Conservation (phyloP, 1,140 invertebrate species). For the Leptinotarsa texana region DNA sequence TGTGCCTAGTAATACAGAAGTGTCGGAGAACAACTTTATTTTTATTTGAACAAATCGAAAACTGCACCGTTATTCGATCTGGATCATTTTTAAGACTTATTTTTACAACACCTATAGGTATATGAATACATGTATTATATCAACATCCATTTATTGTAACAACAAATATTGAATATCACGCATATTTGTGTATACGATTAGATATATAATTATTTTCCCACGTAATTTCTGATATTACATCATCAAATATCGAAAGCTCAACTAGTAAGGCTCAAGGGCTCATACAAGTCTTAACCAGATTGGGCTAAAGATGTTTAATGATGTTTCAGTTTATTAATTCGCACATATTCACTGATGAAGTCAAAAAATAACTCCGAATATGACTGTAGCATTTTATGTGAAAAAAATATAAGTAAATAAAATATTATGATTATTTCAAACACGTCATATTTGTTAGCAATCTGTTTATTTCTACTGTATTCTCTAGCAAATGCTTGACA, state of each 20-base stretch:
- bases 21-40: constrained; percentile 14
- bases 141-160: constrained; percentile 20
- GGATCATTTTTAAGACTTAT: constrained; percentile 27
- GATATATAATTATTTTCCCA: not conserved
- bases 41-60: constrained; percentile 31
- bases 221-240: not conserved
- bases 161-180: constrained; percentile 20
- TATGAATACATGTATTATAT: constrained; percentile 10
- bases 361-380: not conserved
- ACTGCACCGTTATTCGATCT: constrained; percentile 36
- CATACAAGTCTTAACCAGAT: constrained; percentile 35
- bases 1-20: not conserved
- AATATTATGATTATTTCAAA: too few species aligned
- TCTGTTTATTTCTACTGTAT: too few species aligned
- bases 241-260: constrained; percentile 25
- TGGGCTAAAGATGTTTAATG: constrained; percentile 29
- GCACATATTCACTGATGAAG: not conserved
- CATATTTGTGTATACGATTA: constrained; percentile 14
- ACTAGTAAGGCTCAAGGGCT: constrained; percentile 36
- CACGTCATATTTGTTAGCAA: too few species aligned
- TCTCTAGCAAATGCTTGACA: too few species aligned
- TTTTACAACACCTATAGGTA: constrained; percentile 31
- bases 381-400: not conserved
- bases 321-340: constrained; percentile 5
- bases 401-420: too few species aligned